phyloP scores from a whole-genome alignment of 2,797 vertebrate genomes.

The Cossypha dichroa region DNA sequence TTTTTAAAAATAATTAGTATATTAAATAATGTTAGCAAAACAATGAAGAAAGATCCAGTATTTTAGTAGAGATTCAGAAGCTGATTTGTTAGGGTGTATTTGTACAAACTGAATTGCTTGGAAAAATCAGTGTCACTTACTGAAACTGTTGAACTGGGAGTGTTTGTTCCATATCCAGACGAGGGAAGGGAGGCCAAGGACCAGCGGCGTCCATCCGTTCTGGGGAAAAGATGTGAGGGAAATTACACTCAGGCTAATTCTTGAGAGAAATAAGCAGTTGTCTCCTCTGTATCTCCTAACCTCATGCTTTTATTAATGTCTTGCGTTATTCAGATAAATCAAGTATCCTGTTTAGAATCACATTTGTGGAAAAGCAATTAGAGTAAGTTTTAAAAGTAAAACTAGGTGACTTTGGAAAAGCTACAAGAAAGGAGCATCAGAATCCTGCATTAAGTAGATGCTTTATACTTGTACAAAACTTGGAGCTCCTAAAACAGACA shows the following conservation, averaged over 20 bases:
- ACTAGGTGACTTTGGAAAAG: not conserved
- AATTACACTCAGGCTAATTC: not conserved
- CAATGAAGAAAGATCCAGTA: constrained; percentile 36
- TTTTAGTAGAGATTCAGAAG: constrained; percentile 62
- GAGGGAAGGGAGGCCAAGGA: constrained; percentile 95
- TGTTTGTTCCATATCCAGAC: constrained; percentile 97
- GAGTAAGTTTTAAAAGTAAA: not conserved
- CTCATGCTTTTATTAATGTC: not conserved
- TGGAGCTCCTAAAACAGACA: not conserved
- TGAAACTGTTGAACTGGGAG: constrained; percentile 96
- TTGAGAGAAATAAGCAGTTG: not conserved
- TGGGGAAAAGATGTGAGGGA: constrained; percentile 51
- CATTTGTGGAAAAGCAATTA: not conserved
- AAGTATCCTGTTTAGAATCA: not conserved
- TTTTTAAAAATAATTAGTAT: constrained; percentile 20
- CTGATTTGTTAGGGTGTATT: constrained; percentile 55
- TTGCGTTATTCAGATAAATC: not conserved
- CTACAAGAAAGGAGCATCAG: not conserved
- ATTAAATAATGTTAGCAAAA: constrained; percentile 60
- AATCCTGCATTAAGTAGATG: not conserved
- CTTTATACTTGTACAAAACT: not conserved
- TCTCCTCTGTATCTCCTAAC: not conserved
- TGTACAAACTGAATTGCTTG: constrained; percentile 11
- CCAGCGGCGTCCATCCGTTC: constrained; percentile 95
- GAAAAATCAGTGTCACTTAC: constrained; percentile 78